phyloP scores from a whole-genome alignment of 2,797 vertebrate genomes.

The Pachyuromys duprasi region DNA sequence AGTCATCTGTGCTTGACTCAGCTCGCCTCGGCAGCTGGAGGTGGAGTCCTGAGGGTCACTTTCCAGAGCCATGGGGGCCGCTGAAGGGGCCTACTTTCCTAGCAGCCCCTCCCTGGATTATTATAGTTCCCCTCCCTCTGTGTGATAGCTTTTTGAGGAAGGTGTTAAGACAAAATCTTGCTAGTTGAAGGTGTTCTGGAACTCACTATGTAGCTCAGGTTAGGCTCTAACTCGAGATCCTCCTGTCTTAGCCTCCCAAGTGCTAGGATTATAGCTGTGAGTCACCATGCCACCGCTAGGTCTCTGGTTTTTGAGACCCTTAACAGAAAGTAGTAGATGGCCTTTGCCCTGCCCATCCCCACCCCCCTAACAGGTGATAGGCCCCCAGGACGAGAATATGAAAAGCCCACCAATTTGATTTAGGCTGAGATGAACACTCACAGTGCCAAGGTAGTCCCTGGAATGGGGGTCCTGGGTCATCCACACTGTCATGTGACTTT shows the following conservation, averaged over 20 bases:
- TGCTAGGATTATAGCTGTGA: not conserved
- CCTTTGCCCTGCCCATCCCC: not conserved
- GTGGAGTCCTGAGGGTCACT: constrained; percentile 38
- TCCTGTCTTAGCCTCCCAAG: not conserved
- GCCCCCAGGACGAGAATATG: not conserved
- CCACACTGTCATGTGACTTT: not conserved
- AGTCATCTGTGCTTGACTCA: constrained; percentile 77
- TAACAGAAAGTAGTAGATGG: not conserved
- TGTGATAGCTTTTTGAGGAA: not conserved
- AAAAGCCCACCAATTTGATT: not conserved
- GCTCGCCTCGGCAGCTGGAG: constrained; percentile 50
- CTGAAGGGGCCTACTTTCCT: not conserved
- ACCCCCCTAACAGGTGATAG: too few relatives aligned
- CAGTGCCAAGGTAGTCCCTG: not conserved
- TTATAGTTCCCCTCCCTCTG: not conserved
- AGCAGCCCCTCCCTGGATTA: not conserved
- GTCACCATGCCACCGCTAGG: not conserved
- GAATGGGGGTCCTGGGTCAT: not conserved
- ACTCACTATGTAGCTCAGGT: not conserved
- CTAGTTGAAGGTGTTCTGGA: not conserved
- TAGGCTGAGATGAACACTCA: not conserved
- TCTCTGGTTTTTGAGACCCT: constrained; percentile 2
- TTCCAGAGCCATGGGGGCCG: not conserved
- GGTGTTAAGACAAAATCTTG: not conserved
- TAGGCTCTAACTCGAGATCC: not conserved